Evolutionary conservation across 2,888 invertebrate species (phyloP), one percentile per base, ranked within the genome.

Genomic region (Aethes cnicana): DNA sequence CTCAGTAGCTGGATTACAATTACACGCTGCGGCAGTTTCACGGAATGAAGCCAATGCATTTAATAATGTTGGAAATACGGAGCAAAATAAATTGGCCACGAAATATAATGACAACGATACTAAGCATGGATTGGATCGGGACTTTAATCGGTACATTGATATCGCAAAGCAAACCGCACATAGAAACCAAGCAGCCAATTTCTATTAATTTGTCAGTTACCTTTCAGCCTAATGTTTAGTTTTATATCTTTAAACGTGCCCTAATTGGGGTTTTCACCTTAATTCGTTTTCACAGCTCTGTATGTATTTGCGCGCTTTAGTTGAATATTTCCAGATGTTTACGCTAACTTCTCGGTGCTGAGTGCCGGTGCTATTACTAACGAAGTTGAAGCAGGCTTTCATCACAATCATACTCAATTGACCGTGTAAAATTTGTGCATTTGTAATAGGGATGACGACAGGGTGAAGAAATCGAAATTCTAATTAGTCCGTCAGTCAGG

Each of bases 101-200:
- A 68, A 58, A 46, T 64, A 69, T 20, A 63, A 50, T 42, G 75
- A 68, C 2, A 59, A 72, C 20, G 63, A 71, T 9, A 58, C 35
- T 7, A 53, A 25, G 3, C 63, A 71, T 47, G 70, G 62, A 4
- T 36, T 59, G 6, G 64, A 77, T 5, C 69, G 49, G 37, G 60
- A 74, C 26, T 64, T 78, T 11, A 64, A 74, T 33, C 70, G 56
- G 47, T 80, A 77, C 43, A 72, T 66, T 62, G 70, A 81, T 49
- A 65, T 78, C 0, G 81, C 81, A 7, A 75, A 74, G 54, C 56
- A 68, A 21, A 67, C 74, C 11, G 81, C 77, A 14, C 47, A 57
- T 2, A 75, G 68, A 20, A 81, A 82, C 58, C 62, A 64, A 54
- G 74, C 64, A 2, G 78, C 81, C 54, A 80, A 81, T 55, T 53